Conservation (phyloP, 2,113 vertebrate species). For the Hippolais icterina region DNA sequence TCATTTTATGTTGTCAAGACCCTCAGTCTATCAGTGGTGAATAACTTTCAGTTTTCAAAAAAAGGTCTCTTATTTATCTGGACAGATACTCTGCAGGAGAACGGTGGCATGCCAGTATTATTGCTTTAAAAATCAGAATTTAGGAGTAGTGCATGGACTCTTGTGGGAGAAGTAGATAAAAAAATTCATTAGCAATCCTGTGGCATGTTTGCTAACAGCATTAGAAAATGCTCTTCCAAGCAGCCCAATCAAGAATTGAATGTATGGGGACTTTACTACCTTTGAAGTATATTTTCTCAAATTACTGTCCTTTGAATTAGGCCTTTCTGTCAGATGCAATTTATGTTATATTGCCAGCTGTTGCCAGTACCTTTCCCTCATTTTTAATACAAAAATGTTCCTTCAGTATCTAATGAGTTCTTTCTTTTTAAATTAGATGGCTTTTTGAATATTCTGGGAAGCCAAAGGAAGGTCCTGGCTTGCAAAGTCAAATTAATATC, state of each 20-base stretch:
- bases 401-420: background rate
- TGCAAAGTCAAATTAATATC: background rate
- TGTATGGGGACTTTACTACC: background rate
- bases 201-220: slow-evolving; percentile 24
- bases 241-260: background rate
- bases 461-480: background rate
- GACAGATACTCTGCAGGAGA: background rate
- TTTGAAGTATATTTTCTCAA: slow-evolving; percentile 3
- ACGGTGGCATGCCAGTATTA: background rate
- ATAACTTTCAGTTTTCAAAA: background rate
- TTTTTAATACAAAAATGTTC: background rate
- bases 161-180: slow-evolving; percentile 20
- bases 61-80: background rate
- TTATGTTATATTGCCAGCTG: background rate
- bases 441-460: background rate
- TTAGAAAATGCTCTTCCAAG: slow-evolving; percentile 50
- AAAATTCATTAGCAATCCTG: background rate
- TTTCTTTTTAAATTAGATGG: background rate
- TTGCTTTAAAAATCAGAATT: background rate
- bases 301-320: slow-evolving; percentile 25
- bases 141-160: background rate
- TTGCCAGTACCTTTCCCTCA: background rate
- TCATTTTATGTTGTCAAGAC: background rate
- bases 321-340: background rate
- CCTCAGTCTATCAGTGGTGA: background rate